Evolutionary conservation across 2,888 invertebrate species (phyloP).

Genomic region (Catocala sponsa): DNA sequence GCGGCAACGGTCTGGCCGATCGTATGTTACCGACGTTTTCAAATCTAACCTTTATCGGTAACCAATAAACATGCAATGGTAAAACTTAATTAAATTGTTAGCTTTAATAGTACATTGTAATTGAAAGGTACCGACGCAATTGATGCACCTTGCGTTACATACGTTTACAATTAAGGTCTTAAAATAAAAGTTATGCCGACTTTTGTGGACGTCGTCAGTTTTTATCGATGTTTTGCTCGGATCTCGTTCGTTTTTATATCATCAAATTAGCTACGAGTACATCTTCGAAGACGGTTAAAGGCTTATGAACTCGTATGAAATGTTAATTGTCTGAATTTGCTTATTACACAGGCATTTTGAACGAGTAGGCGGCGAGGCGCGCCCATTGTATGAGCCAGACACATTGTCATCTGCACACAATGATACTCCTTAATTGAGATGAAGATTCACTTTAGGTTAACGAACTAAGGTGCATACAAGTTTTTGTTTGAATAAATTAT

Average conservation of each 20-base stretch:
- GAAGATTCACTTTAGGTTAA: slow-evolving; percentile 39
- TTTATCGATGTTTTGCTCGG: too few species aligned
- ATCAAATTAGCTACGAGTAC: not conserved
- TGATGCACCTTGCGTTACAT: slow-evolving; percentile 1
- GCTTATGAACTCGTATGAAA: slow-evolving; percentile 17
- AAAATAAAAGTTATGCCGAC: too few species aligned
- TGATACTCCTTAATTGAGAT: slow-evolving; percentile 55
- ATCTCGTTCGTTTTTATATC: not conserved
- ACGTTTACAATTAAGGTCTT: too few species aligned
- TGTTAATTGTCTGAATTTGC: slow-evolving; percentile 33
- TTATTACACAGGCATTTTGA: slow-evolving; percentile 42
- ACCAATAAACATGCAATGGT: slow-evolving; percentile 10
- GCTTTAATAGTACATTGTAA: not conserved
- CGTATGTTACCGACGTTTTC: slow-evolving; percentile 2
- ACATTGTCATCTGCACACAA: slow-evolving; percentile 51
- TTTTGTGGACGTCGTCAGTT: too few species aligned
- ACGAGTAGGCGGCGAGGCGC: slow-evolving; percentile 47
- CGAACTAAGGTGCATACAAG: slow-evolving; percentile 29
- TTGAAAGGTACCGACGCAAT: not conserved
- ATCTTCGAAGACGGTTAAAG: not conserved
- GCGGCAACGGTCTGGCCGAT: slow-evolving; percentile 27
- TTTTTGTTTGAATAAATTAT: slow-evolving; percentile 4
- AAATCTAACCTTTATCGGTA: slow-evolving; percentile 11
- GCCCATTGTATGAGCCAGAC: slow-evolving; percentile 49
- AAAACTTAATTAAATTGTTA: not conserved